phyloP scores from a whole-genome alignment of 2,888 invertebrate genomes.

The Philopedon plagiatum region DNA sequence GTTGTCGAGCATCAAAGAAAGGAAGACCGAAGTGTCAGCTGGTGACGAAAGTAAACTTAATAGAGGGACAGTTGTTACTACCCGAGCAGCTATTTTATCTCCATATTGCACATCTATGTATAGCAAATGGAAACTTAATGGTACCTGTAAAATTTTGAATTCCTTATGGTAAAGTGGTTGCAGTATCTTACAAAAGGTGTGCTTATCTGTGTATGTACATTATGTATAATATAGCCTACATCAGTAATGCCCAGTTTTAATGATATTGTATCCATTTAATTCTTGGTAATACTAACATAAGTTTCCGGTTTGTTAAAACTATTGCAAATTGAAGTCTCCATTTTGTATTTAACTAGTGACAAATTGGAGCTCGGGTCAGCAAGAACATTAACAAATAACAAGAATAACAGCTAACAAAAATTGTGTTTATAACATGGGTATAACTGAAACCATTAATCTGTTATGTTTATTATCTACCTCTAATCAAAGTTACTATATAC shows the following conservation, averaged over 20 bases:
- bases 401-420: slow-evolving; percentile 68
- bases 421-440: slow-evolving; percentile 66
- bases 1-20: slow-evolving; percentile 67
- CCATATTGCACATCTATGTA: slow-evolving; percentile 60
- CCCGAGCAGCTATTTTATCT: slow-evolving; percentile 43
- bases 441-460: slow-evolving; percentile 70
- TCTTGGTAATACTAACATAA: not conserved
- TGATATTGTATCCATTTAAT: not conserved
- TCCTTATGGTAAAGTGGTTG: slow-evolving; percentile 53
- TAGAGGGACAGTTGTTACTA: slow-evolving; percentile 59
- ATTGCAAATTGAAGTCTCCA: slow-evolving; percentile 37
- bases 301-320: slow-evolving; percentile 40
- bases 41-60: slow-evolving; percentile 69
- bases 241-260: not conserved
- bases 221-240: slow-evolving; percentile 35
- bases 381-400: slow-evolving; percentile 67
- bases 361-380: slow-evolving; percentile 53
- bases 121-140: slow-evolving; percentile 57
- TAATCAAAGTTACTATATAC: slow-evolving; percentile 71
- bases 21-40: slow-evolving; percentile 69
- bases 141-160: slow-evolving; percentile 58
- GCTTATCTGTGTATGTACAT: slow-evolving; percentile 60
- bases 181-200: slow-evolving; percentile 58
- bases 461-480: slow-evolving; percentile 70
- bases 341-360: slow-evolving; percentile 21